phyloP scores from a whole-genome alignment of 2,888 invertebrate species.

The Tenthredo livida region DNA sequence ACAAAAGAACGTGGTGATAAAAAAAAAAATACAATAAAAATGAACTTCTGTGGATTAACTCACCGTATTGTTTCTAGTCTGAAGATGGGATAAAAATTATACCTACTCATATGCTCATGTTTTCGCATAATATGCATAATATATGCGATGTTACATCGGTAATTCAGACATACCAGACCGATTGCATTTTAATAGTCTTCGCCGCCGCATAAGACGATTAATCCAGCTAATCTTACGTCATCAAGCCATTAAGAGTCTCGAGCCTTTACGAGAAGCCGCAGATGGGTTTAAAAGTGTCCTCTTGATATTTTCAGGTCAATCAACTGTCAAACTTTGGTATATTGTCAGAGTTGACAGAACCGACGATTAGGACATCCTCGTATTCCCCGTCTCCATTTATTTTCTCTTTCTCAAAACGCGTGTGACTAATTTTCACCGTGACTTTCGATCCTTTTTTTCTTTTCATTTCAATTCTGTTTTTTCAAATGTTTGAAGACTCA shows the following conservation, averaged over 20 bases:
- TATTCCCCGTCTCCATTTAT: not conserved
- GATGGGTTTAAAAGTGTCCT: not conserved
- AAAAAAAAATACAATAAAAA: not conserved
- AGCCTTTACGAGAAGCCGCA: not conserved
- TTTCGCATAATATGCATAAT: too few species aligned
- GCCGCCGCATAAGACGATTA: constrained; percentile 15
- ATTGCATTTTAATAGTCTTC: not conserved
- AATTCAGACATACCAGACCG: not conserved
- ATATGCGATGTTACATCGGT: not conserved
- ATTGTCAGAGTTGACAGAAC: not conserved
- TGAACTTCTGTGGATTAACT: not conserved
- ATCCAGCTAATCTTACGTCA: not conserved
- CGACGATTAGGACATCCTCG: not conserved
- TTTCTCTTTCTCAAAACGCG: not conserved
- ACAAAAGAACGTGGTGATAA: constrained; percentile 8
- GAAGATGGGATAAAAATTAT: too few species aligned
- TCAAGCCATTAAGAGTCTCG: not conserved
- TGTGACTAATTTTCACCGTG: not conserved
- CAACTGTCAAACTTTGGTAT: not conserved
- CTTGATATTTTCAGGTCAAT: not conserved
- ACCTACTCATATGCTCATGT: too few species aligned
- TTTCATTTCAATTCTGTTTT: not conserved
- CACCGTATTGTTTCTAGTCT: not conserved
- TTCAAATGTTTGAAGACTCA: not conserved
- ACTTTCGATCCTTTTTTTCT: not conserved